phyloP scores from a whole-genome alignment of 2,113 vertebrate genomes.

The Rhinopomastus cyanomelas region DNA sequence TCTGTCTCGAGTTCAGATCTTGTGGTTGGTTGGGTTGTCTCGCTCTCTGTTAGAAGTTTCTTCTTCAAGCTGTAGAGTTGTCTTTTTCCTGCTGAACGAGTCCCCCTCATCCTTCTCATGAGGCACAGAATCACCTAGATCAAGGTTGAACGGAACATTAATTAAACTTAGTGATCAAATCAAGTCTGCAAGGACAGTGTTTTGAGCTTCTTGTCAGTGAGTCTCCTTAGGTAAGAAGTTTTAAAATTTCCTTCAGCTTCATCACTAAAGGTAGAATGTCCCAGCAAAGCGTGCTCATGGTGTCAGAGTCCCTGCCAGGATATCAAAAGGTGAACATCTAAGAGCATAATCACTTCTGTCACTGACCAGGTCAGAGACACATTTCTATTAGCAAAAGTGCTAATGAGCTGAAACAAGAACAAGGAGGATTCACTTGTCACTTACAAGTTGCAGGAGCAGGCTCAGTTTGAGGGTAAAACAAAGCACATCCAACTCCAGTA shows the following conservation, averaged over 20 bases:
- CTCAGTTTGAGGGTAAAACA: no score
- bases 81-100: not conserved
- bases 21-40: not conserved
- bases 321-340: conserved; percentile 57
- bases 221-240: not conserved
- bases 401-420: no score
- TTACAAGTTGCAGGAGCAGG: no score
- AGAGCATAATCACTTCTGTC: conserved; percentile 50
- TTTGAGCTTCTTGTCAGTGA: not conserved
- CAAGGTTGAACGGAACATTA: conserved; percentile 9
- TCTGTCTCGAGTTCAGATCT: conserved; percentile 7
- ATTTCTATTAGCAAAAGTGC: no score
- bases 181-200: not conserved
- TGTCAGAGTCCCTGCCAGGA: conserved; percentile 35
- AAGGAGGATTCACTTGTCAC: no score
- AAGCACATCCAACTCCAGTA: no score
- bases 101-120: not conserved
- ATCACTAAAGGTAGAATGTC: not conserved
- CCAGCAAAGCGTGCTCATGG: not conserved
- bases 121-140: conserved; percentile 7
- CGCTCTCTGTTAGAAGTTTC: conserved; percentile 25
- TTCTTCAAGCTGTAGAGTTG: not conserved
- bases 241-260: not conserved
- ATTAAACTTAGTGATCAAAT: conserved; percentile 14
- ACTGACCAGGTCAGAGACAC: no score